Conservation (phyloP, 2,113 vertebrate genomes). For the Sorex fumeus region DNA sequence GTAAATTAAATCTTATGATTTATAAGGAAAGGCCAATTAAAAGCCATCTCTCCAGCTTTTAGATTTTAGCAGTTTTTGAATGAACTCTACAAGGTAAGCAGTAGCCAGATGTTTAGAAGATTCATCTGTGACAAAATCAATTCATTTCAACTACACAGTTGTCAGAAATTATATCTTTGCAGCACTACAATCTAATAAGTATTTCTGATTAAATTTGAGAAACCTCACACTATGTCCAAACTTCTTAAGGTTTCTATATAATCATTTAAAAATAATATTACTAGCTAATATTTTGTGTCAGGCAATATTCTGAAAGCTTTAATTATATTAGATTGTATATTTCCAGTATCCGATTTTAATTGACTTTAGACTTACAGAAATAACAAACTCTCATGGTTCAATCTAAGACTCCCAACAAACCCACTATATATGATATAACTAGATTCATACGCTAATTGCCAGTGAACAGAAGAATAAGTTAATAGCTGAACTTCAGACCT, state of each 20-base stretch:
- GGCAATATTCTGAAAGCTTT: not conserved
- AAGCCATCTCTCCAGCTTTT: not conserved
- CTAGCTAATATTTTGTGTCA: not conserved
- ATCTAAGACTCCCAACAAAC: not conserved
- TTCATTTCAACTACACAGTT: not conserved
- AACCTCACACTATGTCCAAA: not conserved
- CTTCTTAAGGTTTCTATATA: not conserved
- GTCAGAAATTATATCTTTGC: constrained; percentile 2
- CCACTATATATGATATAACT: not conserved
- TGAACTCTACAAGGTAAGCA: not conserved
- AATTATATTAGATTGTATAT: constrained; percentile 12
- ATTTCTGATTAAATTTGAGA: not conserved
- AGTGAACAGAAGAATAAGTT: not conserved
- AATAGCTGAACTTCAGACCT: not conserved
- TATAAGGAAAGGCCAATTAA: not conserved
- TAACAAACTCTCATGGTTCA: not conserved
- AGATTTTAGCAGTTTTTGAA: constrained; percentile 39
- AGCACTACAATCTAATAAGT: not conserved
- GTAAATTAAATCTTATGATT: not conserved
- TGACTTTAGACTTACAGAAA: not conserved
- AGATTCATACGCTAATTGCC: not conserved
- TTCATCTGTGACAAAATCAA: not conserved
- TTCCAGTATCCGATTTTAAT: constrained; percentile 7
- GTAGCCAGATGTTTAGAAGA: constrained; percentile 16
- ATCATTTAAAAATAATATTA: constrained; percentile 17